Evolutionary conservation across 2,113 vertebrate species (phyloP).

Genomic region (Oncorhynchus keta): DNA sequence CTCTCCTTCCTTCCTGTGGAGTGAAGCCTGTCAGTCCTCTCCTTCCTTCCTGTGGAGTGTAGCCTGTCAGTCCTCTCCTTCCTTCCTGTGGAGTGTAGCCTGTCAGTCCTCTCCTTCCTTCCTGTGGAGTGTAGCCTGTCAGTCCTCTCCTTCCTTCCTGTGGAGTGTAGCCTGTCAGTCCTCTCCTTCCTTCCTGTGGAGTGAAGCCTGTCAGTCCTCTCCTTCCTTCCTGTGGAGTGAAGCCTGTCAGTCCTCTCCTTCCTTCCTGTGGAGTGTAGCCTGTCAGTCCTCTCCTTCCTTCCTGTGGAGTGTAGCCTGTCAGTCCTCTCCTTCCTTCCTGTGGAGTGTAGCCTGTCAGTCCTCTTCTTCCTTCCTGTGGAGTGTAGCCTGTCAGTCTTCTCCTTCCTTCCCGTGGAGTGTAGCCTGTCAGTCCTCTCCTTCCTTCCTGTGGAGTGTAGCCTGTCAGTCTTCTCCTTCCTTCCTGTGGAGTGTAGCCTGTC

Average conservation of each 20-base stretch:
- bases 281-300: not conserved
- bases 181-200: slow-evolving; percentile 16
- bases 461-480: too few relatives aligned
- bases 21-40: not conserved
- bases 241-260: not conserved
- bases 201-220: slow-evolving; percentile 1
- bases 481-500: too few relatives aligned
- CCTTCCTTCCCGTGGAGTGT: slow-evolving; percentile 1
- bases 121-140: too few relatives aligned
- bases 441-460: not conserved
- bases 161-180: not conserved
- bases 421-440: slow-evolving; percentile 15
- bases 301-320: slow-evolving; percentile 10
- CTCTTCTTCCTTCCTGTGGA: slow-evolving; percentile 5
- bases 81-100: not conserved
- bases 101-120: too few relatives aligned
- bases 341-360: not conserved
- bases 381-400: not conserved
- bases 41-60: too few relatives aligned
- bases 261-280: too few relatives aligned
- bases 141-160: too few relatives aligned
- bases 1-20: too few relatives aligned
- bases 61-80: slow-evolving; percentile 25
- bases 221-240: slow-evolving; percentile 1
- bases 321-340: slow-evolving; percentile 6